Conservation (phyloP, 2,888 invertebrate genomes). For the Metallyticus violacea region DNA sequence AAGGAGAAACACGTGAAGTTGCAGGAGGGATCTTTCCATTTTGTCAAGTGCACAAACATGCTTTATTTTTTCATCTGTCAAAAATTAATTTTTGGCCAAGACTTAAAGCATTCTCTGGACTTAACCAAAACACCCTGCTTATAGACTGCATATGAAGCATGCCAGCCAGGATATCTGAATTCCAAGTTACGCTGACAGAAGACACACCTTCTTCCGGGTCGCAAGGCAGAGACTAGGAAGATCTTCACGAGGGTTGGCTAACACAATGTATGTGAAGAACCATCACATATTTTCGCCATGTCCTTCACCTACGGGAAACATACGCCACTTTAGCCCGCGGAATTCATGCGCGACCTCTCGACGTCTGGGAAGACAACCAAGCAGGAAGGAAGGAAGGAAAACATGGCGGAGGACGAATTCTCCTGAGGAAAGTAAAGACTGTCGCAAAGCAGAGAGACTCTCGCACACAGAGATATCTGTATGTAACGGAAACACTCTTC, state of each 20-base stretch:
- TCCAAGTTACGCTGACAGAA: too few species aligned
- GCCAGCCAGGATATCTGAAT: too few species aligned
- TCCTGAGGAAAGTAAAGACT: constrained; percentile 13
- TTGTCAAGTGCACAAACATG: too few species aligned
- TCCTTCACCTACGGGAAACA: not conserved
- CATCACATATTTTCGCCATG: not conserved
- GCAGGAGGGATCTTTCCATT: too few species aligned
- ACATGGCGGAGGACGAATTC: constrained; percentile 16
- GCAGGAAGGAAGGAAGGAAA: constrained; percentile 15
- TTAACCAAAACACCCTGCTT: too few species aligned
- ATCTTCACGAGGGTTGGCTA: not conserved
- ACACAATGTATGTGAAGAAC: not conserved
- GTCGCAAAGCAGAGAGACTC: constrained; percentile 6
- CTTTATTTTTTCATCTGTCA: too few species aligned
- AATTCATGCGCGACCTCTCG: not conserved
- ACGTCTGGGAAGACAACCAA: not conserved
- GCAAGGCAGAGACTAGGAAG: not conserved
- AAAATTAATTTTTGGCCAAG: too few species aligned
- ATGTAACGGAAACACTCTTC: constrained; percentile 15
- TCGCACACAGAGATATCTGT: not conserved
- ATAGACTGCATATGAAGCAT: too few species aligned
- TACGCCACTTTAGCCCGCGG: not conserved
- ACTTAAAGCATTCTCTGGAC: too few species aligned
- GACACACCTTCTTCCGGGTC: too few species aligned
- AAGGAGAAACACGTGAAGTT: too few species aligned